Conservation (phyloP, 1,140 invertebrate genomes). For the Proales similis region DNA sequence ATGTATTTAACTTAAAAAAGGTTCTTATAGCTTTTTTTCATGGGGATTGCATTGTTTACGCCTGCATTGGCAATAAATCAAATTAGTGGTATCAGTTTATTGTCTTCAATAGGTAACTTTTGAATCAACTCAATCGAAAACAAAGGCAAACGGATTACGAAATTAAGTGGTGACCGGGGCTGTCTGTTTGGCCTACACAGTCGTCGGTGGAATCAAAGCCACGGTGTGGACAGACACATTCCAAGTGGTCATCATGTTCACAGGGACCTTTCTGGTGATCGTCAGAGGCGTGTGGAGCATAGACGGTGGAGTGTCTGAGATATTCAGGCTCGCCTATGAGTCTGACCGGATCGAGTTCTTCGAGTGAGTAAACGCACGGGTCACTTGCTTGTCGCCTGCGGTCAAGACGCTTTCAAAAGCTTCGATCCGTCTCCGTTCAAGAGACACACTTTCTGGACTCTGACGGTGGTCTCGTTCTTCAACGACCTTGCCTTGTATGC, state of each 20-base stretch:
- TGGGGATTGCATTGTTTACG: conserved; percentile 83
- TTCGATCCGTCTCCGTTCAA: conserved; percentile 63
- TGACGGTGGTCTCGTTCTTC: conserved; percentile 78
- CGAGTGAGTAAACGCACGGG: conserved; percentile 1
- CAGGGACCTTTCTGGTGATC: conserved; percentile 67
- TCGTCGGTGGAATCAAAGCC: conserved; percentile 58
- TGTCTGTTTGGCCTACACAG: conserved; percentile 27
- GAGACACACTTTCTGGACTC: conserved; percentile 80
- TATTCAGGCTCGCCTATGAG: conserved; percentile 45
- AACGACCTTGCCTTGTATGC: conserved; percentile 85
- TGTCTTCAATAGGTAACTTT: conserved; percentile 31
- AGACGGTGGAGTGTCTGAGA: conserved; percentile 2
- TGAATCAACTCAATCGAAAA: no score
- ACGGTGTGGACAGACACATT: conserved; percentile 66
- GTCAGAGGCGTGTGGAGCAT: conserved; percentile 10
- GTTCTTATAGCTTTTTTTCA: conserved; percentile 62
- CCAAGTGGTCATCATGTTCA: conserved; percentile 75
- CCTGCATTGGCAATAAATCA: conserved; percentile 81
- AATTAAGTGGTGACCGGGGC: conserved; percentile 7
- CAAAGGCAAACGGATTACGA: no score
- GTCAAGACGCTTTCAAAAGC: not conserved
- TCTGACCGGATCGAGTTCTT: conserved; percentile 23
- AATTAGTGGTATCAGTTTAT: conserved; percentile 46
- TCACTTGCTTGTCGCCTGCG: not conserved
- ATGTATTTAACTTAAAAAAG: not conserved